These are phyloP conservation scores for Thalpophila matura DNA, from an alignment of 2,888 invertebrate genomes.

Conservation along the genomic window DNA sequence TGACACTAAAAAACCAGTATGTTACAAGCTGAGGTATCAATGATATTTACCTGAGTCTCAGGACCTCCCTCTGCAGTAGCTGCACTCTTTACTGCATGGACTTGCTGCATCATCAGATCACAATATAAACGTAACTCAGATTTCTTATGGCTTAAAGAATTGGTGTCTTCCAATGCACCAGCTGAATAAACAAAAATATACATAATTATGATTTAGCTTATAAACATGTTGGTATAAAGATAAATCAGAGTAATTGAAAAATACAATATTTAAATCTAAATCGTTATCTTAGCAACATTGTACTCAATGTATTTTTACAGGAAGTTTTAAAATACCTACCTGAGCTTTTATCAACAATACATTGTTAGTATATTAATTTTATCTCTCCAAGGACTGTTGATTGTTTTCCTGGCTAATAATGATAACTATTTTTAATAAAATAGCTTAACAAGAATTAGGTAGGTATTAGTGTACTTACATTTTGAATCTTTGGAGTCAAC, in stretches of 20 bases:
- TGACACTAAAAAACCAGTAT: not conserved
- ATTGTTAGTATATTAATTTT: slow-evolving; percentile 13
- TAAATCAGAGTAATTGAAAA: no score
- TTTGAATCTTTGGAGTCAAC: slow-evolving; percentile 85
- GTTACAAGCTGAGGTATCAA: not conserved
- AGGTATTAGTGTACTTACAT: slow-evolving; percentile 79
- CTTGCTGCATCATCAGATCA: slow-evolving; percentile 96
- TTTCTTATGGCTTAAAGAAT: slow-evolving; percentile 93
- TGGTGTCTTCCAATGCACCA: slow-evolving; percentile 89
- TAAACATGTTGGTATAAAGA: no score
- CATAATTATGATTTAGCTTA: no score
- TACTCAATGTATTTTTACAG: slow-evolving; percentile 2
- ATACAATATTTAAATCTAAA: no score
- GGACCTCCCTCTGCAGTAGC: slow-evolving; percentile 90
- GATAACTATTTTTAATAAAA: slow-evolving; percentile 3
- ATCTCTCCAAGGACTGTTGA: slow-evolving; percentile 18
- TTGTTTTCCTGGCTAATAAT: slow-evolving; percentile 13
- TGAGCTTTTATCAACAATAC: not conserved
- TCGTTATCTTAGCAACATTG: slow-evolving; percentile 1
- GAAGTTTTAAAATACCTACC: slow-evolving; percentile 1
- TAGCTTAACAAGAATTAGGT: not conserved
- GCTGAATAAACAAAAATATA: slow-evolving; percentile 61
- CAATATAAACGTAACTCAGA: slow-evolving; percentile 95
- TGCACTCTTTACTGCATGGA: slow-evolving; percentile 93
- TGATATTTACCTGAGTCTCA: slow-evolving; percentile 88